Conservation (phyloP, 1,140 invertebrate species). For the Liolophura sinensis region DNA sequence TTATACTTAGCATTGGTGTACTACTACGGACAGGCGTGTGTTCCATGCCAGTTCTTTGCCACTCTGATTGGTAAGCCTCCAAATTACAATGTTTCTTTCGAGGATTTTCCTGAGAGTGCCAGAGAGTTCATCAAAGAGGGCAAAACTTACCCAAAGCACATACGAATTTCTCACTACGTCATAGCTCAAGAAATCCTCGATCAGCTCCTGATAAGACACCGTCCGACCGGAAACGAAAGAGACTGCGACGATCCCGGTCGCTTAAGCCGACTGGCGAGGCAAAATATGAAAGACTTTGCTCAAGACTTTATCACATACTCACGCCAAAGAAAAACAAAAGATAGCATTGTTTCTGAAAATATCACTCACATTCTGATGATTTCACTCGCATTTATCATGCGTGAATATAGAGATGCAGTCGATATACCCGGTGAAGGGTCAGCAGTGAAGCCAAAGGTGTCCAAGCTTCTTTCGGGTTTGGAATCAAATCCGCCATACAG, state of each 20-base stretch:
- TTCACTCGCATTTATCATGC: slow-evolving; percentile 26
- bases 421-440: slow-evolving; percentile 18
- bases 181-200: slow-evolving; percentile 40
- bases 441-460: slow-evolving; percentile 17
- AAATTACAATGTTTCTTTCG: slow-evolving; percentile 20
- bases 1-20: slow-evolving; percentile 29
- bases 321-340: slow-evolving; percentile 10
- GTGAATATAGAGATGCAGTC: slow-evolving; percentile 23
- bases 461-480: slow-evolving; percentile 24
- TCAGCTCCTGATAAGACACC: slow-evolving; percentile 17
- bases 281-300: slow-evolving; percentile 17
- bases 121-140: slow-evolving; percentile 19
- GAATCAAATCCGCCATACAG: slow-evolving; percentile 19
- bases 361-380: slow-evolving; percentile 24
- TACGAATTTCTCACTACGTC: slow-evolving; percentile 31
- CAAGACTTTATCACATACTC: slow-evolving; percentile 27
- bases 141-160: slow-evolving; percentile 15
- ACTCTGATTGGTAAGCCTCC: slow-evolving; percentile 15
- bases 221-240: slow-evolving; percentile 5
- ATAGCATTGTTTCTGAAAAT: slow-evolving; percentile 12
- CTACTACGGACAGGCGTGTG: slow-evolving; percentile 29
- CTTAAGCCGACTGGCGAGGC: slow-evolving; percentile 9
- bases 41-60: slow-evolving; percentile 32
- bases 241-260: neutral
- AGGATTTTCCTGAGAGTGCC: slow-evolving; percentile 23